Evolutionary conservation across 1,140 invertebrate species (phyloP), one percentile per base, ranked within the genome.

Genomic region (Zaprionus davidi): DNA sequence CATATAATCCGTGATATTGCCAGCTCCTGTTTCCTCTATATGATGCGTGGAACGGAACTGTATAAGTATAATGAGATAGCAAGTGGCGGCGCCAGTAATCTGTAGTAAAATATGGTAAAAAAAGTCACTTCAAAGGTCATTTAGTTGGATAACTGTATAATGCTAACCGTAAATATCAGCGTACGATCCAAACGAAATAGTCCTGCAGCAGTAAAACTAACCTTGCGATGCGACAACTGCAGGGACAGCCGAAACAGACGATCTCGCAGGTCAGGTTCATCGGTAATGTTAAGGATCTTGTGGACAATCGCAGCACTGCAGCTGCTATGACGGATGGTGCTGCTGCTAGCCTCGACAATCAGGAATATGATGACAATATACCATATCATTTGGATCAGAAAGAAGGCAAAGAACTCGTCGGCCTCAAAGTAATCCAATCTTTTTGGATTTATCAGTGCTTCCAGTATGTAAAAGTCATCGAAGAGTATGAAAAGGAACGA

Each of bases 331-430:
- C 78, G 57, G 20, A 92, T 92, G 0, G 90, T 92, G 0, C 69
- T 70, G 24, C 84, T 85, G 57, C 91, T 91, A 63, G 76, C 85
- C 65, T 92, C 92, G 7, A 92, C 92, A 38, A 92, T 92, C 13
- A 91, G 59, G 12, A 92, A 77, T 26, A 92, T 92, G 6, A 90
- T 92, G 6, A 92, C 81, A 60, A 92, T 81, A 46, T 92, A 92
- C 88, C 92, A 91, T 0, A 90, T 63, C 74, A 92, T 84, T 79
- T 92, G 92, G 5, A 76, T 81, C 0, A 91, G 70, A 28, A 92
- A 92, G 56, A 92, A 92, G 17, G 90, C 81, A 53, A 92, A 90
- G n/a, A 92, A 92, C 22, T 92, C 91, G 51, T 92, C 87, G 0
- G 82, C 79, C 41, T 92, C 91, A 20, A 92, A 85, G 17, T 76